Evolutionary conservation across 30 jellyfish, hydroid and myxozoan species (phyloP), one percentile per base, ranked within the genome.

Genomic region (Aurelia sp.): DNA sequence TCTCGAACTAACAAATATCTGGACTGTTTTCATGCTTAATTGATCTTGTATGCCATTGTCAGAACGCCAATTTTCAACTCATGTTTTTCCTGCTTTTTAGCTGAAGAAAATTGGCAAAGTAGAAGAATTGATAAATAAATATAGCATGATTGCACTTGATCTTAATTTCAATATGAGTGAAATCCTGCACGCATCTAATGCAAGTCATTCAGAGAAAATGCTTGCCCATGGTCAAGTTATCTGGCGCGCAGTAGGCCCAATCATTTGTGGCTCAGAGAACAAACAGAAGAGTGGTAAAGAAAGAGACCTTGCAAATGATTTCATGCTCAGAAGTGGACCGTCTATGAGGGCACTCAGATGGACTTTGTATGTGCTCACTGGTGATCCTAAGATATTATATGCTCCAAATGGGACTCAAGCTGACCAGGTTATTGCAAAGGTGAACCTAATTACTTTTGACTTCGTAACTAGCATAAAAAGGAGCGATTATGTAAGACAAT

Each of bases 391-490:
- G 97, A 90, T 95, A 7, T 73, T 95, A 62, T 95, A 95, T 73
- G 91, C 99, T 30, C 99, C 99, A 3, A 95, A 95, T 77, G 96
- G 96, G 15, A 95, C 99, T 1, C 93, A 90, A 60, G 99, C 96
- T 17, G 96, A 95, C 61, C 53, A 47, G 33, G 98, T 95, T 23
- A 73, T 95, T 41, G 62, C 90, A 50, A 95, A 95, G 97, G 99
- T 95, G 68, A n/a, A 48, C 19, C 50, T 37, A 37, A 37, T 37
- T 37, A 37, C 50, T 37, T 37, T 37, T 37, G 50, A 37, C 50
- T 37, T 37, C 50, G 50, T 37, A 37, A 37, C 7, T 37, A 37
- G n/a, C n/a, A n/a, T n/a, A n/a, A n/a, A n/a, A n/a, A n/a, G n/a
- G n/a, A n/a, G n/a, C n/a, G n/a, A n/a, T n/a, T n/a, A n/a, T n/a